Conservation (phyloP, 1,140 invertebrate genomes). For the Drosophila lacertosa region DNA sequence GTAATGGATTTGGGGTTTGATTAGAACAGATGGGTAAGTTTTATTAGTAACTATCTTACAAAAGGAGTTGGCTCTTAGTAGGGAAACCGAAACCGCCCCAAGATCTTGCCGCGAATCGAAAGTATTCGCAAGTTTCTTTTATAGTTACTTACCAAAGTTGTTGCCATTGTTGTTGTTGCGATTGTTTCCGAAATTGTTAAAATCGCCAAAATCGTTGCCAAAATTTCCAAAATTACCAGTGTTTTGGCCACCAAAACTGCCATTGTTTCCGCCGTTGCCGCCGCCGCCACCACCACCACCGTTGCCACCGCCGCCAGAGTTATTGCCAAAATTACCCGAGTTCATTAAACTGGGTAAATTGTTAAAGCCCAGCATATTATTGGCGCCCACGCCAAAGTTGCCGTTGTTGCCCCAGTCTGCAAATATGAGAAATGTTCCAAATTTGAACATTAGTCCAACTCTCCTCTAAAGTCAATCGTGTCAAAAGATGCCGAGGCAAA, state of each 20-base stretch:
- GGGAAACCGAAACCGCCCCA: background rate
- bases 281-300: conserved; percentile 31
- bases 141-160: conserved; percentile 46
- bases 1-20: background rate
- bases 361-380: conserved; percentile 79
- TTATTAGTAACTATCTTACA: background rate
- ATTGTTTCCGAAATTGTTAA: conserved; percentile 67
- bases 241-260: conserved; percentile 65
- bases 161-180: conserved; percentile 50
- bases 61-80: background rate
- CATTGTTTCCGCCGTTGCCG: conserved; percentile 40
- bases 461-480: background rate
- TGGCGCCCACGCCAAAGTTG: conserved; percentile 74
- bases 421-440: conserved; percentile 10
- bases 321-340: conserved; percentile 82
- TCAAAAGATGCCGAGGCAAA: background rate
- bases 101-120: background rate
- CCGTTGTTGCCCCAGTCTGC: conserved; percentile 77
- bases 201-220: conserved; percentile 69
- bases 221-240: conserved; percentile 69
- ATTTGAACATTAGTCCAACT: conserved; percentile 1
- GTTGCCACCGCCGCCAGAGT: conserved; percentile 47
- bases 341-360: conserved; percentile 76
- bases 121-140: background rate
- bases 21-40: background rate